These are phyloP conservation scores for Hippocampus barbouri DNA, from an alignment of 2,113 vertebrate genomes.

Conservation along the genomic window DNA sequence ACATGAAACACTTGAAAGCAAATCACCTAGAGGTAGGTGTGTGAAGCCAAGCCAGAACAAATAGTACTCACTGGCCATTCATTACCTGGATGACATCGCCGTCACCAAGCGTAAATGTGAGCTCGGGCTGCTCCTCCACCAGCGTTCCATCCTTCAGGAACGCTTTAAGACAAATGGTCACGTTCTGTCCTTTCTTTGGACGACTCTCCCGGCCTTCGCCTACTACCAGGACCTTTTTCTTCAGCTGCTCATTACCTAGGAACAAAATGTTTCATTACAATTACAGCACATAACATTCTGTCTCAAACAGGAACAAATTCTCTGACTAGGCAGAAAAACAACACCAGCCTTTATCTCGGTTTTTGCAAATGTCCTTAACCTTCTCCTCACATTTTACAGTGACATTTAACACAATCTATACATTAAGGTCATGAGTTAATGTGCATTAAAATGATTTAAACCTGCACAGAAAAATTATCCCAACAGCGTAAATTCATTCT, in stretches of 20 bases:
- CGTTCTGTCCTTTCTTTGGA: slow-evolving; percentile 84
- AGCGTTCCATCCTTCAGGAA: slow-evolving; percentile 71
- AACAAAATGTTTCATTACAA: neutral
- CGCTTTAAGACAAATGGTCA: slow-evolving; percentile 79
- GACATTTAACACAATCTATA: no score
- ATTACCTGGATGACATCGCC: slow-evolving; percentile 90
- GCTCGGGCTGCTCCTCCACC: slow-evolving; percentile 73
- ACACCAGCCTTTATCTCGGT: no score
- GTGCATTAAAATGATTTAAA: no score
- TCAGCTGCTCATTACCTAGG: slow-evolving; percentile 82
- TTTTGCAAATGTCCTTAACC: no score
- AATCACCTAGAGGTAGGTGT: neutral
- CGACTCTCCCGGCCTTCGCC: slow-evolving; percentile 76
- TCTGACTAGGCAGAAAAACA: no score
- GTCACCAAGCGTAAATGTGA: slow-evolving; percentile 87
- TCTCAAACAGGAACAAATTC: no score
- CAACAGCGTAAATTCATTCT: no score
- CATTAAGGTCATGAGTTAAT: no score
- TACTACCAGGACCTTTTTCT: slow-evolving; percentile 82
- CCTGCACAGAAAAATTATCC: no score
- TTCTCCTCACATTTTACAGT: no score
- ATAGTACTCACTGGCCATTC: neutral
- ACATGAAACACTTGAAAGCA: neutral
- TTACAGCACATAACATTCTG: neutral
- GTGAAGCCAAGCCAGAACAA: neutral